These are phyloP conservation scores for Tachyglossus aculeatus DNA, from an alignment of 2,797 vertebrate species.

Conservation along the genomic window DNA sequence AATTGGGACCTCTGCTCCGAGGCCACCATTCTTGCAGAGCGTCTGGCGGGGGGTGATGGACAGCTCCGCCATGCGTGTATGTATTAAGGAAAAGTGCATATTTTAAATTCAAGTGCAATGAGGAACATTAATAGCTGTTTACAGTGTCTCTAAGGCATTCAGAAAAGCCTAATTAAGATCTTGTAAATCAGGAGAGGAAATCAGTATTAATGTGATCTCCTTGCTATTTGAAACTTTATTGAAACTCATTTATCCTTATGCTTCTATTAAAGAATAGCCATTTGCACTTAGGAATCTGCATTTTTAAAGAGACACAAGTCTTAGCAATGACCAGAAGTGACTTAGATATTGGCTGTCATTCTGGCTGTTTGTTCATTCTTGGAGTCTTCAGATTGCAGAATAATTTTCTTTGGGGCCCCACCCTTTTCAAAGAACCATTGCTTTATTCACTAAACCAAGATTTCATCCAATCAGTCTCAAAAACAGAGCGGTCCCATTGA, in stretches of 20 bases:
- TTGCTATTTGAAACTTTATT: background rate
- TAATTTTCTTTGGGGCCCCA: background rate
- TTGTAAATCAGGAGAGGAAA: background rate
- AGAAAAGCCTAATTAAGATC: background rate
- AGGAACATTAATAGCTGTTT: too few relatives aligned
- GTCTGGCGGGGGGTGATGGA: background rate
- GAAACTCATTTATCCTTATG: background rate
- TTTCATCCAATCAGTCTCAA: too few relatives aligned
- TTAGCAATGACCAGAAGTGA: background rate
- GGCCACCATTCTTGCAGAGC: background rate
- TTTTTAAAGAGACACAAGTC: background rate
- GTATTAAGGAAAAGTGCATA: conserved; percentile 1
- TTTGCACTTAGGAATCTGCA: background rate
- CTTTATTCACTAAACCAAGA: too few relatives aligned
- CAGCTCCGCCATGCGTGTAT: background rate
- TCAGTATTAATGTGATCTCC: background rate
- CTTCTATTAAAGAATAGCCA: background rate
- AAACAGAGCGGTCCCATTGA: too few relatives aligned
- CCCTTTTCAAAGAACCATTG: background rate
- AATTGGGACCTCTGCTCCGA: too few relatives aligned
- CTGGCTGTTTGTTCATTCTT: background rate
- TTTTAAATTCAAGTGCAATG: background rate
- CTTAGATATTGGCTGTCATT: background rate
- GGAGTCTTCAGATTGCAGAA: background rate
- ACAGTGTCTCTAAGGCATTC: background rate